Base-by-base conservation (phyloP, 2,888 invertebrate species). In the Phania funesta region DNA sequence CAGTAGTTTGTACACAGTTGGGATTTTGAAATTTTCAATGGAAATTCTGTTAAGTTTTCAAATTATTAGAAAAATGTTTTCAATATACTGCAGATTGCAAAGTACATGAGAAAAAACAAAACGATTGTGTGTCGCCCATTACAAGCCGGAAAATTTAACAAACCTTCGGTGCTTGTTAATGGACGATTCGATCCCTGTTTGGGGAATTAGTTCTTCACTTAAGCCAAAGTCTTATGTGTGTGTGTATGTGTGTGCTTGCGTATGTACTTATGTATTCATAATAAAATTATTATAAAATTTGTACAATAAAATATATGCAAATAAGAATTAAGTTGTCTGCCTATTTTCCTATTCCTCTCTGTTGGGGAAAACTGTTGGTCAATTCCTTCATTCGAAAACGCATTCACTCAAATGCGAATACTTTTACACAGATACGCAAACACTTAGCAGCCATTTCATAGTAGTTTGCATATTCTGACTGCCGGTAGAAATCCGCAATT, bases 21-120 rank as follows among this genome's bases (percentile, higher is more conserved):
- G 67, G 76, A 67, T 62, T n/a, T 75, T 38, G 7, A 68, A 46
- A 24, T 44, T 44, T 62, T 60, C 56, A 50, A 56, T 67, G 54
- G 62, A 73, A 62, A 20, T 67, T 52, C 9, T 50, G 35, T 48
- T 75, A 58, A 50, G 41, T 58, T 75, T 58, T 56, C 38, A 65
- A 71, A 67, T 70, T 76, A 76, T 24, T 5, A 44, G 38, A 58
- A 76, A 62, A 64, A 60, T 44, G 60, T 71, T 70, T 58, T 58
- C 56, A 67, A 67, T 76, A 67, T 38, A 2, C 35, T 38, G 4
- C 8, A 70, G 64, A 75, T 74, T 70, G 58, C 56, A 75, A 32
- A 16, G 5, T n/a, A 41, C 7, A 29, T 29, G 13, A 41, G n/a
- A 16, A 16, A 41, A 62, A 48, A 38, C 44, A 2, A 6, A 22